Evolutionary conservation across 2,797 vertebrate species (phyloP), one percentile per base, ranked within the genome.

Genomic region (Acridotheres tristis): DNA sequence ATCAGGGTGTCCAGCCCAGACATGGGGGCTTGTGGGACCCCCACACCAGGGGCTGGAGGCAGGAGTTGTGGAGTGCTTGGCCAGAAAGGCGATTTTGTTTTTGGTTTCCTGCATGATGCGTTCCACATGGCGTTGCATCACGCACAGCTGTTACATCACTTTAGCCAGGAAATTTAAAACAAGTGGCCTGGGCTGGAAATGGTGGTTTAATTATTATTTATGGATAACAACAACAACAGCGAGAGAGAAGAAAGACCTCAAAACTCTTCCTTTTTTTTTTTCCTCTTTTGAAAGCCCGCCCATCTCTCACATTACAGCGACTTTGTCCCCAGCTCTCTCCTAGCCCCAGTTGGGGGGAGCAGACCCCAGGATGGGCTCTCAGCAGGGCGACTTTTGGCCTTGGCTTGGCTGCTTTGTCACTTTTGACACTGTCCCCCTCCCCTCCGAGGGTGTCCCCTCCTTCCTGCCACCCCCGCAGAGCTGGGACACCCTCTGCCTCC

Each of bases 131-230:
- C 42, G 34, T 95, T 96, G 95, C 95, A 93, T 96, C 95, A 93
- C 95, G 8, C 96, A 96, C 96, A 97, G 96, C 96, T 97, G 96
- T 96, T 96, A 95, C 96, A 96, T 96, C 95, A 94, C 96, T 96
- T 93, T 71, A 94, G 96, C 96, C 96, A 97, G 96, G 96, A 97
- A 96, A 95, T 94, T 90, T 94, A 92, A 96, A 97, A 76, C 96
- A 97, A 97, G 95, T 94, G 96, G 91, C 75, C 94, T 93, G 42
- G 23, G 88, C 92, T 95, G 94, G 94, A 92, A 95, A 88, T 47
- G 89, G 92, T 25, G 81, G 29, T 88, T 95, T 95, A 75, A 88
- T 97, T 94, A 85, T 93, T 91, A 94, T 93, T 96, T 96, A 96
- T 91, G 86, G 74, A 77, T 75, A 62, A 89, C 84, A 96, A 85